phyloP scores from a whole-genome alignment of 2,113 vertebrate genomes.

The Rissa tridactyla region DNA sequence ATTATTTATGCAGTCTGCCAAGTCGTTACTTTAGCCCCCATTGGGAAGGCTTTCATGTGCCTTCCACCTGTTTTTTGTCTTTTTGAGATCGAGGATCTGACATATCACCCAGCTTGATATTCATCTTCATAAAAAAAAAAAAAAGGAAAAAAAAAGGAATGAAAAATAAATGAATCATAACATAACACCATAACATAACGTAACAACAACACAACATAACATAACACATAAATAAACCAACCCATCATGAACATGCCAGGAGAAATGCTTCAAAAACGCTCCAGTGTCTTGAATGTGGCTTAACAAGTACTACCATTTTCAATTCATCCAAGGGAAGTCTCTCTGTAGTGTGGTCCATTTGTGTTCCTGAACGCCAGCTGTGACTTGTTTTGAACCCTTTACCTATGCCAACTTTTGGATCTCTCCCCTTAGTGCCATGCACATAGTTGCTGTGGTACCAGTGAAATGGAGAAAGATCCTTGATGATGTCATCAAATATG shows the following conservation, averaged over 20 bases:
- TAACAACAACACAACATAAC: too few relatives aligned
- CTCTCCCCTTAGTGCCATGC: not conserved
- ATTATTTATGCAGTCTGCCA: not conserved
- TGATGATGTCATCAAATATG: not conserved
- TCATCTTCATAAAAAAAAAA: not conserved
- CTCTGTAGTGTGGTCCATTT: not conserved
- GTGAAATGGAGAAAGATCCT: not conserved
- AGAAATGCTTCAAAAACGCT: not conserved
- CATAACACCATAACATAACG: not conserved
- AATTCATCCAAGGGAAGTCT: not conserved
- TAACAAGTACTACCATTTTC: not conserved
- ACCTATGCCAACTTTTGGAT: not conserved
- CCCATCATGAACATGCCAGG: accelerated
- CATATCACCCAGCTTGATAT: not conserved
- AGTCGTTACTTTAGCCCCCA: not conserved
- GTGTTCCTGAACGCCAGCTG: not conserved
- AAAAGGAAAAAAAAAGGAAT: not conserved
- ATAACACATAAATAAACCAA: not conserved
- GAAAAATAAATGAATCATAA: not conserved
- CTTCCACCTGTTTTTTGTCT: not conserved
- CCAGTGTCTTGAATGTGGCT: not conserved
- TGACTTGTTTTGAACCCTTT: not conserved
- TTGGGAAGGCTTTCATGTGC: not conserved
- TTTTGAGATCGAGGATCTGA: not conserved
- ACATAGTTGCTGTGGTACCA: not conserved